A percentile compares a stretch with the other conserved stretches of the same genome.
These are phyloP conservation scores for Neotoxoptera formosana DNA, from an alignment of 1,140 invertebrate species.

Conservation along the genomic window DNA sequence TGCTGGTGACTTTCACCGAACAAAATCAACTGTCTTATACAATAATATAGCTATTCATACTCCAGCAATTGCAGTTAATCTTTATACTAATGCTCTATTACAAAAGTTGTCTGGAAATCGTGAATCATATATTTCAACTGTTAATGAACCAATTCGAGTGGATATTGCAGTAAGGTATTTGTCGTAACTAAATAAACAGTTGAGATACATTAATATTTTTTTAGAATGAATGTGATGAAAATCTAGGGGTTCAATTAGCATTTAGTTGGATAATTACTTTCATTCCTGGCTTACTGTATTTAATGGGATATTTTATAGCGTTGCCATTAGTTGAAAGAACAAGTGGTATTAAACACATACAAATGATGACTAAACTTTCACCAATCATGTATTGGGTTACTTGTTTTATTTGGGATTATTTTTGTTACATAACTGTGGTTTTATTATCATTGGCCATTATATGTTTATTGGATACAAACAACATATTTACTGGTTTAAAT, in stretches of 20 bases:
- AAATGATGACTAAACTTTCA: slow-evolving; percentile 73
- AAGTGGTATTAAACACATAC: slow-evolving; percentile 72
- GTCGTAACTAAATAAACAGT: background rate
- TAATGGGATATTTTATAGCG: slow-evolving; percentile 64
- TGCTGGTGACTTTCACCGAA: slow-evolving; percentile 57
- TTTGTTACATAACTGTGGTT: slow-evolving; percentile 64
- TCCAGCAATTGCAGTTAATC: slow-evolving; percentile 65
- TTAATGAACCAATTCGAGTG: slow-evolving; percentile 69
- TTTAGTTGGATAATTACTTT: background rate
- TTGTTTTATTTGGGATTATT: slow-evolving; percentile 70
- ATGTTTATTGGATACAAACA: slow-evolving; percentile 60
- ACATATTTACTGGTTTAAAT: background rate
- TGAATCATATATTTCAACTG: slow-evolving; percentile 66
- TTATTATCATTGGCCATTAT: slow-evolving; percentile 60
- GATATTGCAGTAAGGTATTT: background rate
- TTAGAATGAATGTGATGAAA: background rate
- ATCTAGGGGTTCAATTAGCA: background rate
- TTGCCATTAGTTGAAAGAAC: slow-evolving; percentile 65
- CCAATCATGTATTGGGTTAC: slow-evolving; percentile 70
- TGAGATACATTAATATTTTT: background rate
- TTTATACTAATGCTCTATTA: slow-evolving; percentile 65
- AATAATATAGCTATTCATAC: slow-evolving; percentile 65
- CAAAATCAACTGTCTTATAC: slow-evolving; percentile 59
- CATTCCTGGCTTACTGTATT: background rate
- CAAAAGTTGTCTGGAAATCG: slow-evolving; percentile 60